phyloP scores from a whole-genome alignment of 2,797 vertebrate species.

The Pristis pectinata region DNA sequence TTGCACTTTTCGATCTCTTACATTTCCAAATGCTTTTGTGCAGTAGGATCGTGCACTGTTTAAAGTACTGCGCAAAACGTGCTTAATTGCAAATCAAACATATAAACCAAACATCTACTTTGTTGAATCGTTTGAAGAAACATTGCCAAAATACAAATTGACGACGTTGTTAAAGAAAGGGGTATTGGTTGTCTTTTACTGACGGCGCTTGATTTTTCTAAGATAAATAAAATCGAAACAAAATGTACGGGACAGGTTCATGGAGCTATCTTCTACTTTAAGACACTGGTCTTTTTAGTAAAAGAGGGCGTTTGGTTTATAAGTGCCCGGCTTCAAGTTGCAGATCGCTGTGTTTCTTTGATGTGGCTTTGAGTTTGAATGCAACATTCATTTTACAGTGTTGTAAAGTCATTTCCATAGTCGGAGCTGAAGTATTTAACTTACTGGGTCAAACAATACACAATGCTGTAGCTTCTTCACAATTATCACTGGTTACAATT shows the following conservation, averaged over 20 bases:
- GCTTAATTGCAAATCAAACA: neutral
- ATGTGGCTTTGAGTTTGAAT: constrained; percentile 5
- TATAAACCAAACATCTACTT: neutral
- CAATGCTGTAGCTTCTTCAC: neutral
- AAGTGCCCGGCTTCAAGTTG: neutral
- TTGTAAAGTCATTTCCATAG: neutral
- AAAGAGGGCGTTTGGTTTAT: neutral
- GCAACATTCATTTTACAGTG: neutral
- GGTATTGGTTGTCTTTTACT: neutral
- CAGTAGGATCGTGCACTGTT: neutral
- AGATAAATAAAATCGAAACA: neutral
- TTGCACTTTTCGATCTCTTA: too few species aligned
- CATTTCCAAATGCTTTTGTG: neutral
- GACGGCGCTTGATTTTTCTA: neutral
- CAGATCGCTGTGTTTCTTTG: constrained; percentile 6
- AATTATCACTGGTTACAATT: neutral
- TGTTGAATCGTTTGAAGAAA: neutral
- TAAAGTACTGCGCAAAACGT: neutral
- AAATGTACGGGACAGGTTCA: neutral
- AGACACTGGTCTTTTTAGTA: neutral
- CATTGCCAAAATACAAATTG: neutral
- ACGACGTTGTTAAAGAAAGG: neutral
- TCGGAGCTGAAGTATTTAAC: neutral
- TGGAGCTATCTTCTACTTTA: neutral
- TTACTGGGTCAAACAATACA: neutral